Percentiles rank a stretch among this genome's conserved stretches.
Conservation (phyloP, 1,140 invertebrate species). For the Hylaeus anthracinus region DNA sequence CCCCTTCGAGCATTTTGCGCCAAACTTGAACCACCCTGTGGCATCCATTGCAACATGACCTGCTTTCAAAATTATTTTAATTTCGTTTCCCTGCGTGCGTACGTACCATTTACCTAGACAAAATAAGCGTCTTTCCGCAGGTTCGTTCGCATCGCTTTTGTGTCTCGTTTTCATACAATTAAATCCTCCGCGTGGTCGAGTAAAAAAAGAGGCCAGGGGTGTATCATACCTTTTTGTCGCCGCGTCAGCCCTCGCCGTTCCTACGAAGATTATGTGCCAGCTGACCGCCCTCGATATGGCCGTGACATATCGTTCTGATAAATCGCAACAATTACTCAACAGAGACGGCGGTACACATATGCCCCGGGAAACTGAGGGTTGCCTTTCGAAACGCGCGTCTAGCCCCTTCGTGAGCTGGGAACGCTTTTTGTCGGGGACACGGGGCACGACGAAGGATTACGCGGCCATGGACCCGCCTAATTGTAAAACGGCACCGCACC, state of each 20-base stretch:
- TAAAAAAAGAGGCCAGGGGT: background rate
- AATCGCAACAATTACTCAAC: conserved; percentile 74
- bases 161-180: conserved; percentile 26
- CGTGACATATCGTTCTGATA: conserved; percentile 72
- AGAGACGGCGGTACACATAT: conserved; percentile 64
- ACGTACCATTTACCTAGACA: too few relatives aligned
- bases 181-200: background rate
- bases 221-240: background rate
- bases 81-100: too few relatives aligned
- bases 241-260: conserved; percentile 30
- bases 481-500: conserved; percentile 45
- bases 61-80: too few relatives aligned
- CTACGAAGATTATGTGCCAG: conserved; percentile 56
- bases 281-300: conserved; percentile 65
- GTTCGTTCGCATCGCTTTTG: background rate
- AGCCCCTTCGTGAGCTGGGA: conserved; percentile 49
- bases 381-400: conserved; percentile 27
- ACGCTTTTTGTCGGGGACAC: conserved; percentile 57
- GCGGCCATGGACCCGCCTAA: conserved; percentile 54
- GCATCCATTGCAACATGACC: too few relatives aligned
- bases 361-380: conserved; percentile 59
- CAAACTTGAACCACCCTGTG: too few relatives aligned
- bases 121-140: too few relatives aligned
- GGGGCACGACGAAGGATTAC: conserved; percentile 58
- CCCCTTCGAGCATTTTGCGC: too few relatives aligned